Base-by-base conservation (phyloP, 2,888 invertebrate species). In the Pecten maximus region DNA sequence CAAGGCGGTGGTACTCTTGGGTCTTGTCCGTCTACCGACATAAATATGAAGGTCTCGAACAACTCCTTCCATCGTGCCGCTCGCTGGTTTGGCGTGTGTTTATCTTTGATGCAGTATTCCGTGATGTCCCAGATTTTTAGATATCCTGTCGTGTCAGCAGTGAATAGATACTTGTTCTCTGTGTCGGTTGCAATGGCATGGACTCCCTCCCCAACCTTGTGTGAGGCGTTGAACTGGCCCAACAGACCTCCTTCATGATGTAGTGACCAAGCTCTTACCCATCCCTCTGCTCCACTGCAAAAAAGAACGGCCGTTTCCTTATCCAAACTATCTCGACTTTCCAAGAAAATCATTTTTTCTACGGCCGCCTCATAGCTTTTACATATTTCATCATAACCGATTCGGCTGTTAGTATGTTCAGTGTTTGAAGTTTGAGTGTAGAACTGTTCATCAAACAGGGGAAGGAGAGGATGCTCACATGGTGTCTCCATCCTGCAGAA, bases 211-310 rank as follows among this genome's bases (percentile, higher is more conserved):
- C 98, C 95, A 0, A 97, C 97, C 44, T 97, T 97, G 96, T 98
- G 98, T 86, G 98, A 97, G 4, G 98, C 98, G 87, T 97, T 97
- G 96, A 98, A 98, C 40, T 98, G 97, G 50, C 97, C 97, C 91
- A 98, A 97, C 96, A 97, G 98, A 12, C 98, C 98, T 19, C 98
- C 98, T 19, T 97, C 97, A 74, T 98, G 94, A 96, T 98, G 98
- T 96, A 98, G 98, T 35, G 98, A 98, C 98, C 98, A 98, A 40
- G 98, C 97, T 97, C 98, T 98, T 10, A 97, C 97, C 91, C 97
- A 97, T 0, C 98, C 98, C 93, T 98, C 98, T 95, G 98, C 98
- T 92, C 98, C 96, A 0, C 98, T 97, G 0, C 98, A 97, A 89
- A 98, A 96, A 19, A 98, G 97, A 0, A 98, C 98, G 16, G 98